Conservation (phyloP, 2,888 invertebrate genomes). For the Arctia plantaginis region DNA sequence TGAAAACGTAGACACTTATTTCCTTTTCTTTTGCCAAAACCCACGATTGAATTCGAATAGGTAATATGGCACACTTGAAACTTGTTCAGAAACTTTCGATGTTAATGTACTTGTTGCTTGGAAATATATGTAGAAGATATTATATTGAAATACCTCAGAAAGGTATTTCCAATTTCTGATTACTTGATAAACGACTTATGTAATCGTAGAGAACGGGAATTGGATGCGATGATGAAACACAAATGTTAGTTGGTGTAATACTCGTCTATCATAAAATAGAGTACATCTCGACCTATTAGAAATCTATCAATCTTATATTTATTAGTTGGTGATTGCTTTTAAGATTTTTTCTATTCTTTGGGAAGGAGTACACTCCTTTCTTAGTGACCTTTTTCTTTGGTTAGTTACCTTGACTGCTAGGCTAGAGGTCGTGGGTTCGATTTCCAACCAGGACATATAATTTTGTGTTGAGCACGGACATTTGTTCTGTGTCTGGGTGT, state of each 20-base stretch:
- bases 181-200: not conserved
- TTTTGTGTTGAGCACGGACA: too few species aligned
- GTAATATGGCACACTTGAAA: conserved; percentile 14
- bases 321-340: too few species aligned
- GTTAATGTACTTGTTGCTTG: conserved; percentile 19
- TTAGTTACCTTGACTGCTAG: too few species aligned
- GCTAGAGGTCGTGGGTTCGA: too few species aligned
- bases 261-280: not conserved
- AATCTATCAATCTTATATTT: too few species aligned
- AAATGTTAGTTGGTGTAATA: not conserved
- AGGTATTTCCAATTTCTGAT: not conserved
- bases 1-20: conserved; percentile 29
- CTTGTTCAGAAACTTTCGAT: conserved; percentile 23
- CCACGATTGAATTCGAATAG: conserved; percentile 39
- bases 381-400: too few species aligned
- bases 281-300: too few species aligned
- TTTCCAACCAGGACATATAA: too few species aligned
- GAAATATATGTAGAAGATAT: not conserved
- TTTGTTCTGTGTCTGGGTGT: too few species aligned
- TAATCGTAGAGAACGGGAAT: not conserved
- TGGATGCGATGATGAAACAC: not conserved
- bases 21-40: conserved; percentile 18
- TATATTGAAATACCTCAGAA: not conserved
- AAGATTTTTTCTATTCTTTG: too few species aligned
- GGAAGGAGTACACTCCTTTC: too few species aligned